phyloP scores from a whole-genome alignment of 2,113 vertebrate species.

The Bufo bufo region DNA sequence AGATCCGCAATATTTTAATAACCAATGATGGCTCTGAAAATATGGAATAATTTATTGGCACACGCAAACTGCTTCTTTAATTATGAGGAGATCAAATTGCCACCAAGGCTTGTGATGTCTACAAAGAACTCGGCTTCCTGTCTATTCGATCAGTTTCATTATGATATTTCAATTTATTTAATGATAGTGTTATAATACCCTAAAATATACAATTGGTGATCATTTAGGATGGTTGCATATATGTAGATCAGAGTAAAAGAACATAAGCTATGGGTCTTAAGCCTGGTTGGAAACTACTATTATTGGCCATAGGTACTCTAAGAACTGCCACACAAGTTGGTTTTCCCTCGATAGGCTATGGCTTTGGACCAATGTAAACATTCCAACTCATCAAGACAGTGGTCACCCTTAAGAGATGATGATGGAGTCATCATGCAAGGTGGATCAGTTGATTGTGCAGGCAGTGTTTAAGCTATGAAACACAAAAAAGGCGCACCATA shows the following conservation, averaged over 20 bases:
- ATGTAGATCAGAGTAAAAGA: neutral
- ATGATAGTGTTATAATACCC: neutral
- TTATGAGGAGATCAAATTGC: neutral
- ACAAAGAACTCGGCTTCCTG: too few species aligned
- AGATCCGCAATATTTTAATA: conserved; percentile 30
- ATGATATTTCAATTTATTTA: neutral
- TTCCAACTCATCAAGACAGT: too few species aligned
- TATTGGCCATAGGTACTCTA: neutral
- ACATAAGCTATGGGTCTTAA: neutral
- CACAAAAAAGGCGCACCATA: too few species aligned
- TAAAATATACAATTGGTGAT: neutral
- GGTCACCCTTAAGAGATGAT: too few species aligned
- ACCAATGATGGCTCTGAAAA: neutral
- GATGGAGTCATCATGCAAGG: too few species aligned
- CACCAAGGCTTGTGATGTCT: neutral
- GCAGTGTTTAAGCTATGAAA: too few species aligned
- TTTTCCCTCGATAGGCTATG: neutral
- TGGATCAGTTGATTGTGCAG: too few species aligned
- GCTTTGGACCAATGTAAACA: neutral
- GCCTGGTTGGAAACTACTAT: neutral
- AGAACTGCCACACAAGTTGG: neutral
- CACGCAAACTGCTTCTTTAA: too few species aligned
- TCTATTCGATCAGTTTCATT: neutral
- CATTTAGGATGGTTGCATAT: neutral
- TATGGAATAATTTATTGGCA: conserved; percentile 39